phyloP scores from a whole-genome alignment of 2,888 invertebrate genomes.

The Philereme transversata region DNA sequence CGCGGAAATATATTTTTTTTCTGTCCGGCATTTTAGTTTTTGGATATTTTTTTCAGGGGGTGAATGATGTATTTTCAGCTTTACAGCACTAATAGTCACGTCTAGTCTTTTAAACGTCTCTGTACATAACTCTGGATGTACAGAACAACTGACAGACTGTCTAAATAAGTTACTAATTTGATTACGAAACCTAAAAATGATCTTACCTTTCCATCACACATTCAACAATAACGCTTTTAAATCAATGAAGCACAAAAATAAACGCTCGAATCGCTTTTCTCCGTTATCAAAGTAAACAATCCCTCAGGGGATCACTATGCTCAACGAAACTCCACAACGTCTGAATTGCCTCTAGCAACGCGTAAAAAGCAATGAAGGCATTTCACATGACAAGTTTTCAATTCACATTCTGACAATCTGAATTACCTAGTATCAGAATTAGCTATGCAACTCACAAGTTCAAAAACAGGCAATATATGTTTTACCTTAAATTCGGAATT shows the following conservation, averaged over 20 bases:
- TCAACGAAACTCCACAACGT: conserved; percentile 72
- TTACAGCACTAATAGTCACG: too few relatives aligned
- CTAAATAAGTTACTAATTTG: too few relatives aligned
- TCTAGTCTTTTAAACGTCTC: too few relatives aligned
- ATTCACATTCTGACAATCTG: conserved; percentile 63
- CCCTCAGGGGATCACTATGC: conserved; percentile 48
- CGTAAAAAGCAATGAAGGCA: conserved; percentile 81
- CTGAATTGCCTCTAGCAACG: conserved; percentile 79
- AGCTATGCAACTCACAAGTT: neutral
- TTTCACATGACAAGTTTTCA: conserved; percentile 81
- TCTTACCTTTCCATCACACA: conserved; percentile 1
- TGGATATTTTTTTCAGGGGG: too few relatives aligned
- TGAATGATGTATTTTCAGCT: too few relatives aligned
- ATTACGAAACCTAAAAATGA: too few relatives aligned
- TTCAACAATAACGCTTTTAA: conserved; percentile 29
- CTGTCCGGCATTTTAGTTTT: too few relatives aligned
- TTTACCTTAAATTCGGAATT: too few relatives aligned
- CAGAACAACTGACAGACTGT: too few relatives aligned
- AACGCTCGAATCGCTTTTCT: conserved; percentile 47
- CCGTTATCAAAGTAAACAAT: conserved; percentile 61
- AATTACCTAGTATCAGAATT: neutral
- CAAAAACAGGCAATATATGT: neutral
- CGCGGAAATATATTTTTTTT: too few relatives aligned
- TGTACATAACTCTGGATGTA: too few relatives aligned
- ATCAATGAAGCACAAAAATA: conserved; percentile 57